These are phyloP conservation scores for Echinometra lucunter DNA, from an alignment of 53 echinoderm and acorn worm species.

Conservation along the genomic window DNA sequence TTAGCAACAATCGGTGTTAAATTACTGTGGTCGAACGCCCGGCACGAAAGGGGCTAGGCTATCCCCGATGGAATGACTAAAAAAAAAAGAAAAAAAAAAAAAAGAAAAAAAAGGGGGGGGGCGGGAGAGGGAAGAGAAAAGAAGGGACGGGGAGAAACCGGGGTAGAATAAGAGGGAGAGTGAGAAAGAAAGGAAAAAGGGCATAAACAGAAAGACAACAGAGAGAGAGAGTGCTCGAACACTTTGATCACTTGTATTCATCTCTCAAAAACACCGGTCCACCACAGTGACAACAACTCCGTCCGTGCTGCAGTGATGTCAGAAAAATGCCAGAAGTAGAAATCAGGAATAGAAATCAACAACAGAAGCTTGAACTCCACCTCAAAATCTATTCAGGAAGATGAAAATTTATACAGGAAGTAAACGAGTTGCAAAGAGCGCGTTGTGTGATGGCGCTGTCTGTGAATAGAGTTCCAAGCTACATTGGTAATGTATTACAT, in stretches of 20 bases:
- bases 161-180: neutral
- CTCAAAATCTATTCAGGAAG: too few species aligned
- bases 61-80: neutral
- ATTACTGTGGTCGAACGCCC: neutral
- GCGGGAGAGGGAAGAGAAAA: neutral
- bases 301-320: neutral
- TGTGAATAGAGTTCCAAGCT: too few species aligned
- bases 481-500: too few species aligned
- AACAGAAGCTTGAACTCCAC: neutral
- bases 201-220: too few species aligned
- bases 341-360: neutral
- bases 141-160: neutral
- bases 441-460: too few species aligned
- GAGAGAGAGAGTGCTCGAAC: too few species aligned
- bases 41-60: neutral
- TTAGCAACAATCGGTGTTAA: neutral
- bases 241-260: neutral
- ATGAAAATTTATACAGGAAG: too few species aligned
- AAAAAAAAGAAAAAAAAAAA: neutral
- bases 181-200: neutral
- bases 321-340: neutral
- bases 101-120: too few species aligned
- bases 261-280: neutral
- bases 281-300: neutral
- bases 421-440: too few species aligned